Conservation (phyloP, 1,140 invertebrate species). For the Musca domestica region DNA sequence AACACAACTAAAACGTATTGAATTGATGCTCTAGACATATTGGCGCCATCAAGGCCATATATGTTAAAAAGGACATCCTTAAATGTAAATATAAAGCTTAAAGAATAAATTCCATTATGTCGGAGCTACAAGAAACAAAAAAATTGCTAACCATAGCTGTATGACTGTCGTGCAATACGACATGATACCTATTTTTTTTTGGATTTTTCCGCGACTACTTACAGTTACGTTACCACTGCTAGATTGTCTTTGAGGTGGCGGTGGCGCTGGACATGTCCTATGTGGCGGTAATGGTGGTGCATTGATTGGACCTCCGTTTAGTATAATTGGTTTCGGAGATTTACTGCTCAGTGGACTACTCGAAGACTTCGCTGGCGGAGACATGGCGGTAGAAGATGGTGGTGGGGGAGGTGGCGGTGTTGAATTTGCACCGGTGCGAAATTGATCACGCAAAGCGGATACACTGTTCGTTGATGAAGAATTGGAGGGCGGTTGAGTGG, state of each 20-base stretch:
- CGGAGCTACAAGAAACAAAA: too few relatives aligned
- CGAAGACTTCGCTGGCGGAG: conserved; percentile 22
- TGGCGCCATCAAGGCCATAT: conserved; percentile 7
- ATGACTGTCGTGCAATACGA: too few relatives aligned
- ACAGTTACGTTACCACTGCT: conserved; percentile 36
- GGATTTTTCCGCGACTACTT: too few relatives aligned
- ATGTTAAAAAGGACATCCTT: not conserved
- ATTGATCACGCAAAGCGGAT: conserved; percentile 46
- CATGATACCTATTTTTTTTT: too few relatives aligned
- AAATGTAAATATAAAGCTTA: too few relatives aligned
- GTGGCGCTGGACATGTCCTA: conserved; percentile 48
- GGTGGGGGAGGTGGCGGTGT: conserved; percentile 36
- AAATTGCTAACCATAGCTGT: too few relatives aligned
- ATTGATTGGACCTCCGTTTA: conserved; percentile 47
- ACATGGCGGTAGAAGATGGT: conserved; percentile 22
- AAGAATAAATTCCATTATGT: too few relatives aligned
- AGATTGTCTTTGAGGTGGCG: conserved; percentile 48
- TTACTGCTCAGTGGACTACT: conserved; percentile 33
- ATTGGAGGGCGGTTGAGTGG: conserved; percentile 36
- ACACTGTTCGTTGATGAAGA: conserved; percentile 42
- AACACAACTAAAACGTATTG: not conserved
- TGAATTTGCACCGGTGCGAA: conserved; percentile 33
- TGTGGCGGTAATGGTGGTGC: conserved; percentile 50
- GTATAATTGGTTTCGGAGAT: conserved; percentile 43
- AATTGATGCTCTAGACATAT: not conserved